Evolutionary conservation across 2,797 vertebrate genomes (phyloP).

Genomic region (Sebastes umbrosus): DNA sequence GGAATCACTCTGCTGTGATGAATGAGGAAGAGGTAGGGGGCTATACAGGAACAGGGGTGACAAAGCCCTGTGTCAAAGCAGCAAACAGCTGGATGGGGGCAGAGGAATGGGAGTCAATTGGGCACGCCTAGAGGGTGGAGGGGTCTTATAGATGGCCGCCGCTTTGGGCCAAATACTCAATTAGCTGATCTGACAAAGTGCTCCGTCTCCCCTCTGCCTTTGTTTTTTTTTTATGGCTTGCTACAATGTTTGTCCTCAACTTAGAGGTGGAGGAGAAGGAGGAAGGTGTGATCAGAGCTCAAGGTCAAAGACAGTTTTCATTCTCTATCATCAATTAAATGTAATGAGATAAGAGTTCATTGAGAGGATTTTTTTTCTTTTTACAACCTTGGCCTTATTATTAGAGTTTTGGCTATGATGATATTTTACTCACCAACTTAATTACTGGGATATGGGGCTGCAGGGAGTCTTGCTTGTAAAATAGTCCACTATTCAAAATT

Average conservation of each 20-base stretch:
- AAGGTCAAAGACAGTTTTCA: slow-evolving; percentile 53
- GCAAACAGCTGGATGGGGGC: slow-evolving; percentile 62
- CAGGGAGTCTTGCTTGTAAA: slow-evolving; percentile 44
- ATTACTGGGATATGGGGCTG: slow-evolving; percentile 45
- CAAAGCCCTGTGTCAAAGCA: slow-evolving; percentile 64
- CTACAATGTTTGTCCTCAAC: slow-evolving; percentile 62
- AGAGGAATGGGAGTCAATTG: slow-evolving; percentile 57
- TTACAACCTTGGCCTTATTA: slow-evolving; percentile 21
- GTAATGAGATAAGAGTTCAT: slow-evolving; percentile 30
- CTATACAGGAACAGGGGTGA: slow-evolving; percentile 58
- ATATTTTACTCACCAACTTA: slow-evolving; percentile 44
- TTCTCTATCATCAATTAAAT: slow-evolving; percentile 31
- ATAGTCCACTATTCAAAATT: slow-evolving; percentile 46
- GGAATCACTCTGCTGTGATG: slow-evolving; percentile 76
- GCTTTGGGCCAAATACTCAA: slow-evolving; percentile 83
- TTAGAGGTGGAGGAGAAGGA: slow-evolving; percentile 36
- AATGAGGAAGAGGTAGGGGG: slow-evolving; percentile 60
- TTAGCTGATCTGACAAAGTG: slow-evolving; percentile 80
- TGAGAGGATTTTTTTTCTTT: slow-evolving; percentile 20
- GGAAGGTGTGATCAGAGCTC: background rate
- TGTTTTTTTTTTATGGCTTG: slow-evolving; percentile 55
- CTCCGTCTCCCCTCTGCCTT: slow-evolving; percentile 62
- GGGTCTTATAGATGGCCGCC: slow-evolving; percentile 76
- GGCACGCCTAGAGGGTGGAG: slow-evolving; percentile 46
- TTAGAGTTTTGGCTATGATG: slow-evolving; percentile 30